phyloP scores from a whole-genome alignment of 2,113 vertebrate species.

The Scomber japonicus region DNA sequence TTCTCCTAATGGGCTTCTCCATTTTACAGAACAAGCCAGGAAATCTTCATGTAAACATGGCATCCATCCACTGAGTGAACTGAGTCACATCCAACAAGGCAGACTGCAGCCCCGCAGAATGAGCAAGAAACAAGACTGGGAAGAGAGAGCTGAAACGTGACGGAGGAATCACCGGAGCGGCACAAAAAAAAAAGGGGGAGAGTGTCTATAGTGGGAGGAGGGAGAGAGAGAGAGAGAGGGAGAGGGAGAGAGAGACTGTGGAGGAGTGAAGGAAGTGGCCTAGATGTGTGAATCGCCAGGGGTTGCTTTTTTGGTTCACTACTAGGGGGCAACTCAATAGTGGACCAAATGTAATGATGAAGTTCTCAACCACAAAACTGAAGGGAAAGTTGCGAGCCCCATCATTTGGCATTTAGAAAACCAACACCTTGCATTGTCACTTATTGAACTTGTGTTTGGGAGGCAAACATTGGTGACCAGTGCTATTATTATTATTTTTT shows the following conservation, averaged over 20 bases:
- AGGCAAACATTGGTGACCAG: neutral
- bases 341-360: slow-evolving; percentile 46
- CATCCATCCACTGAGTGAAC: slow-evolving; percentile 52
- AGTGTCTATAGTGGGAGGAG: slow-evolving; percentile 67
- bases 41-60: slow-evolving; percentile 69
- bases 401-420: neutral
- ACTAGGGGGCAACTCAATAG: slow-evolving; percentile 41
- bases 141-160: slow-evolving; percentile 61
- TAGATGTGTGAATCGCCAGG: slow-evolving; percentile 76
- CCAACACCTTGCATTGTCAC: neutral
- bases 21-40: slow-evolving; percentile 59
- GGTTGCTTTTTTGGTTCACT: slow-evolving; percentile 70
- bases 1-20: slow-evolving; percentile 44
- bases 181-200: slow-evolving; percentile 53
- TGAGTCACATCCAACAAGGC: slow-evolving; percentile 60
- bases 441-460: slow-evolving; percentile 23
- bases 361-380: slow-evolving; percentile 41
- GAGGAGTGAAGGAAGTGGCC: slow-evolving; percentile 65
- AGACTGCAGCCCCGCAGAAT: slow-evolving; percentile 43
- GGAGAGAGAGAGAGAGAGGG: slow-evolving; percentile 22
- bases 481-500: neutral
- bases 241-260: slow-evolving; percentile 38
- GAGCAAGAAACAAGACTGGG: slow-evolving; percentile 42
- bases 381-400: slow-evolving; percentile 46
- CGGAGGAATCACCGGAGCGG: slow-evolving; percentile 66